Evolutionary conservation across 2,888 invertebrate species (phyloP), one percentile per base, ranked within the genome.

Genomic region (Nowickia ferox): DNA sequence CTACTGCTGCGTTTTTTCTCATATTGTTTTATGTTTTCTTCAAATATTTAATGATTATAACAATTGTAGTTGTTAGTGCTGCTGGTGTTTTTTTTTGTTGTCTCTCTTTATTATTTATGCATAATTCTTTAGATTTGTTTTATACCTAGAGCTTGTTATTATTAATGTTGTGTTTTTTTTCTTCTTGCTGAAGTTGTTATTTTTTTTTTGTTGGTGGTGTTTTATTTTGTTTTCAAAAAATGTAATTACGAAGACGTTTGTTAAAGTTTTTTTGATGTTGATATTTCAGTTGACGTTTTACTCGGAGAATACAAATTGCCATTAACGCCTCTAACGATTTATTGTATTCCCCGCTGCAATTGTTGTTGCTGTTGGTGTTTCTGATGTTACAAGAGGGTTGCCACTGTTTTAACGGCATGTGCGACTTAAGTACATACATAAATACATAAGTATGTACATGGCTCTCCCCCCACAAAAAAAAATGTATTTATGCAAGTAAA

Each of bases 231-330:
- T 69, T 53, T 59, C n/a, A 11, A 38, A 68, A 66, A 78, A 72
- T 83, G 78, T 83, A 85, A 85, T 85, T 85, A 85, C 78, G 46
- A 75, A 82, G 78, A 82, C 78, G 75, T 79, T 85, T 78, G 74
- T 61, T 84, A 46, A 85, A 72, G 48, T 79, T 79, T 76, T 83
- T 65, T 79, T 83, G 53, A 55, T 72, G 71, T 68, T 84, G 71
- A 86, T 84, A 86, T 82, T 85, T 74, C 44, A 65, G 82, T 86
- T 86, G 85, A 86, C 86, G 86, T 83, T 86, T 86, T 80, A 76
- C 63, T 76, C 75, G 22, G 71, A 46, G 76, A 86, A 84, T 66
- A 84, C 76, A 83, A 86, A 86, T 86, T 72, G 83, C 86, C 65
- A 78, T 85, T 51, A 85, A 85, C 85, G 85, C 85, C 85, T 85